Base-by-base conservation (phyloP, 1,140 invertebrate genomes). In the Stegodyphus mimosarum region DNA sequence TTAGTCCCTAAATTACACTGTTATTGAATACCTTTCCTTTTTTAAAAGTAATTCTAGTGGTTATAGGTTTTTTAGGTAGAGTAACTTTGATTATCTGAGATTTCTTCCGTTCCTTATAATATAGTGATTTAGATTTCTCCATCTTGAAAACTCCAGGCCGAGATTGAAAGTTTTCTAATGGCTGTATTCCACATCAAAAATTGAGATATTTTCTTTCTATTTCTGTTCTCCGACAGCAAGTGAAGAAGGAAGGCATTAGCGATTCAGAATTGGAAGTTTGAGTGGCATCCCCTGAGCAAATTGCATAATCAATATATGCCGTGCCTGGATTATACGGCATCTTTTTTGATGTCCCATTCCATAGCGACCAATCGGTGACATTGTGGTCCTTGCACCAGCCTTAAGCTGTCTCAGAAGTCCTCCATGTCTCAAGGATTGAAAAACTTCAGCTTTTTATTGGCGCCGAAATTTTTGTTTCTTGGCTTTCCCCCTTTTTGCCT, bases 201-300 rank as follows among this genome's bases (percentile, higher is more conserved):
- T 33, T 3, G 33, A 33, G 33, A 71, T 18, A 13, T 80, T 15
- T 60, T 18, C 33, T 15, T 18, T 55, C 49, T 55, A 71, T 63
- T 76, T 55, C 49, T 53, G 49, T 66, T 80, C 48, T 50, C 17
- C n/a, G 52, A 50, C 9, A 50, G 71, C 18, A n/a, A n/a, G 70
- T 55, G 50, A 55, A 6, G 52, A 55, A n/a, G 49, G 10, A 50
- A 15, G 80, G 80, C 71, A 83, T 83, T 83, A 83, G 70, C 71
- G 49, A 83, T 83, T 83, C 80, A 83, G 80, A 83, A 83, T 83
- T 83, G 80, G 80, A 83, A 70, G 33, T 83, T 83, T 83, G 80
- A 83, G 80, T 83, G 80, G 80, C 80, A 71, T 74, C 11, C 71
- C 55, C 15, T 52, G 70, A 83, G 71, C 71, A 83, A 83, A 83